Base-by-base conservation (phyloP, 1,140 invertebrate genomes). In the Drosophila pallidifrons region DNA sequence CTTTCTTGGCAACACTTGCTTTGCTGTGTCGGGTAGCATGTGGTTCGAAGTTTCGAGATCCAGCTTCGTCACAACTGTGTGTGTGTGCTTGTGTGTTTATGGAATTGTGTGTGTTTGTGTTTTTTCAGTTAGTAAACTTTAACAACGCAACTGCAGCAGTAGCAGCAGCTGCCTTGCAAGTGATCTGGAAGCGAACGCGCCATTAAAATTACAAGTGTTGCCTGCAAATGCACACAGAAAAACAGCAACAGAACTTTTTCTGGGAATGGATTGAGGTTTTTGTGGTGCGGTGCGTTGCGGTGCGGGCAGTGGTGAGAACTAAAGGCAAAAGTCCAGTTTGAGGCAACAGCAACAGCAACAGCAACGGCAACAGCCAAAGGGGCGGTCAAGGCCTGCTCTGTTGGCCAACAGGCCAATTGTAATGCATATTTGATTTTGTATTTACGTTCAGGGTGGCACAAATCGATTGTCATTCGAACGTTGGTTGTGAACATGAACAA, bases 381-480 rank as follows among this genome's bases (percentile, higher is more conserved):
- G 45, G 41, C 30, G 83, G 80, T 79, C 83, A 89, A 83, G 83
- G 85, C 63, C 80, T 76, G 55, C 46, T 68, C 57, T 52, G 51
- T 47, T 64, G 52, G 79, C 74, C 76, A 68, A 49, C 79, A 49
- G 85, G 80, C 85, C 83, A 88, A 89, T 89, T 88, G 83, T 89
- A 88, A 89, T 88, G 83, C 83, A 88, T 88, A 88, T 88, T 88
- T 88, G 85, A 88, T 88, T 25, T 88, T 88, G 83, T 88, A 88
- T 88, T 81, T 89, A 87, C 77, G 77, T 72, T 41, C 57, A 10
- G 71, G 28, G 51, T 35, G 38, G 43, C 28, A 57, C 83, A 89
- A 88, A 88, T 88, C 83, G 83, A 88, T 88, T 88, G 83, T 89
- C 83, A 87, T 88, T 82, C 82, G 68, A 77, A 68, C 75, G 79